A percentile compares a stretch with the other conserved stretches of the same genome.
phyloP scores from a whole-genome alignment of 2,888 invertebrate species.

The Caprella mutica region DNA sequence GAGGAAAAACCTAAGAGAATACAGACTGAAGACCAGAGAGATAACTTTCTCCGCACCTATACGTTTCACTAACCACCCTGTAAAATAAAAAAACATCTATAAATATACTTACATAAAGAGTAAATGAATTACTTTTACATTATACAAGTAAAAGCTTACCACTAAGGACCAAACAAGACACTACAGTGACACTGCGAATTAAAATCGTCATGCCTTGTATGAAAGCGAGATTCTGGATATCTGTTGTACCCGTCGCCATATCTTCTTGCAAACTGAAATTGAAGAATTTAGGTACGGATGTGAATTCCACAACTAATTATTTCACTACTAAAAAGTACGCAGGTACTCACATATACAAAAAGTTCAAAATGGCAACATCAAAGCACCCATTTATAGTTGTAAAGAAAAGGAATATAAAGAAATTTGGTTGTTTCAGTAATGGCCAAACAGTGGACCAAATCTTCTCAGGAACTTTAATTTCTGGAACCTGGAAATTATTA shows the following conservation, averaged over 20 bases:
- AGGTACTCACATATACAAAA: constrained; percentile 18
- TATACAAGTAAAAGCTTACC: too few species aligned
- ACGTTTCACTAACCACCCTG: background rate
- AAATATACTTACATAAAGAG: too few species aligned
- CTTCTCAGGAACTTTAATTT: background rate
- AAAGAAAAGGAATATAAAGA: constrained; percentile 18
- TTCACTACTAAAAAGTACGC: background rate
- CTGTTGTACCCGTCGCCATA: constrained; percentile 5
- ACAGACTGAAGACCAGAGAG: constrained; percentile 16
- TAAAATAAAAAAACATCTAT: too few species aligned
- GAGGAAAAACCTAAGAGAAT: constrained; percentile 9
- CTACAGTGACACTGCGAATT: constrained; percentile 13
- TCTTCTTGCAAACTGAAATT: constrained; percentile 20
- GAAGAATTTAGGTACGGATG: too few species aligned
- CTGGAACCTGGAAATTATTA: constrained; percentile 19
- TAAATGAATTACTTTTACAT: too few species aligned
- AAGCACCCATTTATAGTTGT: constrained; percentile 16
- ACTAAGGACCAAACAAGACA: constrained; percentile 19
- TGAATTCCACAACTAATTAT: too few species aligned
- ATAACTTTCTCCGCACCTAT: constrained; percentile 12
- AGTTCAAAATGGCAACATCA: constrained; percentile 17
- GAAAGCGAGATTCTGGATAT: constrained; percentile 11
- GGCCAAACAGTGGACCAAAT: constrained; percentile 10
- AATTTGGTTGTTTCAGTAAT: constrained; percentile 2
- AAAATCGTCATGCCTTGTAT: constrained; percentile 19